These are phyloP conservation scores for Prionace glauca DNA, from an alignment of 2,797 vertebrate genomes.

Conservation along the genomic window DNA sequence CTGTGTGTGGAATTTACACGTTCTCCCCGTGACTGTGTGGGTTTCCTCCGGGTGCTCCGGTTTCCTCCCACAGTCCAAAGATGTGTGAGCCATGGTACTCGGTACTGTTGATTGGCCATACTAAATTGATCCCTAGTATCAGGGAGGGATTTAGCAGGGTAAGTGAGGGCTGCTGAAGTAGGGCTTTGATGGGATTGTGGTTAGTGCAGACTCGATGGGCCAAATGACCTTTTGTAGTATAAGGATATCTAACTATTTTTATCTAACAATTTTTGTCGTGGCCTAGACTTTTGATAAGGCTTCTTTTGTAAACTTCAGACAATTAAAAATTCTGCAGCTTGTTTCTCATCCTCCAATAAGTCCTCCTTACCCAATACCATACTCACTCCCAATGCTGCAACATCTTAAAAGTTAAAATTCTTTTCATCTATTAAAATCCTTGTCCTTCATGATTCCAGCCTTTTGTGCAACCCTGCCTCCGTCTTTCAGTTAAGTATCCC, in stretches of 20 bases:
- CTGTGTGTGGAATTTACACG: too few relatives aligned
- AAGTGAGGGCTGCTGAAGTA: too few relatives aligned
- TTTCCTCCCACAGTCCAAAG: too few relatives aligned
- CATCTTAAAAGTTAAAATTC: background rate
- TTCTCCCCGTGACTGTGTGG: too few relatives aligned
- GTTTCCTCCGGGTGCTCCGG: too few relatives aligned
- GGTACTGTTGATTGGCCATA: too few relatives aligned
- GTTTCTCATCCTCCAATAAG: background rate
- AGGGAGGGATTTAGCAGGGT: too few relatives aligned
- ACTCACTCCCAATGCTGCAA: background rate
- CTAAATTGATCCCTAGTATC: too few relatives aligned
- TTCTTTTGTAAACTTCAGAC: background rate
- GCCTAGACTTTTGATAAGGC: background rate
- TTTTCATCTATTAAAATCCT: background rate
- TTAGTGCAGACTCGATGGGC: too few relatives aligned
- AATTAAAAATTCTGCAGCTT: background rate
- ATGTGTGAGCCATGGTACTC: too few relatives aligned
- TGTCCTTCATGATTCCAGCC: background rate
- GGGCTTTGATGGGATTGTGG: too few relatives aligned
- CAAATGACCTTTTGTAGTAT: too few relatives aligned
- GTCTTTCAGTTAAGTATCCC: background rate
- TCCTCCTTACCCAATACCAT: background rate
- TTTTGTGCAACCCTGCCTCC: background rate
- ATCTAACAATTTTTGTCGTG: background rate
- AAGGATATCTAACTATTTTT: background rate